Evolutionary conservation across 2,888 invertebrate species (phyloP), one percentile per base, ranked within the genome.

Genomic region (Steromphala cineraria): DNA sequence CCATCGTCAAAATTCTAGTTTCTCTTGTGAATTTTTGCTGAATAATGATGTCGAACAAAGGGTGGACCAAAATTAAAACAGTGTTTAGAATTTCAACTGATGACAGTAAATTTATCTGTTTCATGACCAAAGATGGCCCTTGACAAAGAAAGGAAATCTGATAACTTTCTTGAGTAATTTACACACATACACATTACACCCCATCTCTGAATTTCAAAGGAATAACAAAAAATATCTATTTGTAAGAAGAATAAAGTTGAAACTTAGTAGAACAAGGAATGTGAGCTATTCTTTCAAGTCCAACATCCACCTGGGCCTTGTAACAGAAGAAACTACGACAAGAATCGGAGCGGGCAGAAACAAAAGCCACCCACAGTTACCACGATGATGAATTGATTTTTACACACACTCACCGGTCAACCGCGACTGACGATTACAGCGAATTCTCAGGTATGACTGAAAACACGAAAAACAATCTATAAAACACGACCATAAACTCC

Each of bases 391-490:
- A 75, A 71, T 67, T n/a, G 53, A 55, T 15, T 46, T 55, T 67
- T 53, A 67, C 31, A 21, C 19, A 53, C 81, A 87, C 90, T 88
- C 85, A 92, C 92, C 90, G 83, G 89, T 89, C 24, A 96, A 93
- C 78, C 96, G 94, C 85, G 95, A 95, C 91, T 96, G 96, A 87
- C 97, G 94, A 91, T 97, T 97, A 31, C 95, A 95, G 89, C 96
- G 95, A 77, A 97, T 95, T 89, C 96, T 95, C 90, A 96, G 95
- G 92, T 95, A 97, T 24, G 96, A 96, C 94, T 96, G 92, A 36
- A 88, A 87, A 80, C 19, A 74, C 17, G 80, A 46, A 55, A 93
- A 87, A 81, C 56, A 74, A 67, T 84, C 10, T 40, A 21, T 46
- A 78, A 24, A 24, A 53, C 19, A 24, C 77, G n/a, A 36, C 31